These are phyloP conservation scores for Vidua chalybeata DNA, from an alignment of 2,113 vertebrate genomes.

Conservation along the genomic window DNA sequence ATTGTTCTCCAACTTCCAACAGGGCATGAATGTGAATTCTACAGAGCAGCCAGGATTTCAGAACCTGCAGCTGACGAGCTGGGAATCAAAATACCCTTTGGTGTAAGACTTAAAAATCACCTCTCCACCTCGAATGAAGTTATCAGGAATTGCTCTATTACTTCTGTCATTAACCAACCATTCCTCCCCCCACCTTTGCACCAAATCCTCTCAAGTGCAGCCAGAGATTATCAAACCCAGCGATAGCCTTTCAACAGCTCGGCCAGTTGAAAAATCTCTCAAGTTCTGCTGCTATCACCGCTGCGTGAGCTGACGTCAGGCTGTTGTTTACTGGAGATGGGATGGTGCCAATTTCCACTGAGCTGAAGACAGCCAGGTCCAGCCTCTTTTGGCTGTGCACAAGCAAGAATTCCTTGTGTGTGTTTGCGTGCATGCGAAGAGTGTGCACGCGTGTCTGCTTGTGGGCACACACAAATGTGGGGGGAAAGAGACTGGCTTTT, in stretches of 20 bases:
- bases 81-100: background rate
- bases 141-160: slow-evolving; percentile 61
- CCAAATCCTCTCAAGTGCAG: slow-evolving; percentile 54
- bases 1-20: background rate
- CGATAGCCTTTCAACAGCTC: slow-evolving; percentile 62
- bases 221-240: slow-evolving; percentile 67
- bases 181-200: slow-evolving; percentile 17
- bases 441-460: background rate
- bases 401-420: slow-evolving; percentile 53
- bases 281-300: slow-evolving; percentile 44
- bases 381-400: slow-evolving; percentile 45
- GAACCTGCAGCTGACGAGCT: background rate
- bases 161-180: slow-evolving; percentile 60
- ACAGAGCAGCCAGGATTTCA: background rate
- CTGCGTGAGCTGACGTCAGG: slow-evolving; percentile 64
- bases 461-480: background rate
- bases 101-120: background rate
- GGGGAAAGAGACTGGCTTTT: background rate
- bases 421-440: background rate
- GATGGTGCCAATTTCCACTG: slow-evolving; percentile 72
- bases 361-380: slow-evolving; percentile 65
- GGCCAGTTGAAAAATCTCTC: slow-evolving; percentile 56
- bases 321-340: slow-evolving; percentile 74
- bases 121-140: background rate
- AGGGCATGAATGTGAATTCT: background rate